Evolutionary conservation across 2,888 invertebrate genomes (phyloP), one percentile per base, ranked within the genome.

Genomic region (Sinopyrophorus schimmeli): DNA sequence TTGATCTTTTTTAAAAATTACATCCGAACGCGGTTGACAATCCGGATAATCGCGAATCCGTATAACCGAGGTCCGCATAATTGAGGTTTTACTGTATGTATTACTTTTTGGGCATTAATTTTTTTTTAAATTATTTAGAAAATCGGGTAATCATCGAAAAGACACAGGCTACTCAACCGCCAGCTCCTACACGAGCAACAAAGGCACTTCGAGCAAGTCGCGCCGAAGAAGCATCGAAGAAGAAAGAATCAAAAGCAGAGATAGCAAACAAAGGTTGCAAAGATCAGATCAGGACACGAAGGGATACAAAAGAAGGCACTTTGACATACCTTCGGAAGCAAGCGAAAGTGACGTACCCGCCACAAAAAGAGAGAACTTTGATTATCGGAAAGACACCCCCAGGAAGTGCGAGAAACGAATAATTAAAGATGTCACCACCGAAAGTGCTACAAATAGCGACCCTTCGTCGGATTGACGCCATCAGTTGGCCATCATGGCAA

Each of bases 101-200:
- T n/a, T n/a, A n/a, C n/a, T n/a, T n/a, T n/a, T n/a, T 40, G 11
- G 9, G 16, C 1, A 7, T 28, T 59, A 34, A 16, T 26, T 37
- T 18, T 26, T 11, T 40, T 32, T 16, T 18, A 35, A 12, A 7
- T 28, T n/a, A 10, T 40, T 17, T 40, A 77, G 76, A 48, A 76
- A 70, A 63, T 52, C 60, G 3, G 66, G 64, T 56, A 69, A 67
- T 49, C 63, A 64, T 1, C 69, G 78, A 5, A 84, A 84, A 67
- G 85, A 85, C 61, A 84, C 84, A 0, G 84, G 84, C 6, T 84
- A 85, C 60, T 84, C 83, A 1, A 85, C 84, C 1, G 84, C 80
- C 38, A 84, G 82, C 66, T 83, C 83, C 0, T 79, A 81, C 58
- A 78, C 78, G 51, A 75, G 80, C 41, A 37, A 23, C 5, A 39